Evolutionary conservation across 2,797 vertebrate genomes (phyloP), one percentile per base, ranked within the genome.

Genomic region (Phalloptychus januarius): DNA sequence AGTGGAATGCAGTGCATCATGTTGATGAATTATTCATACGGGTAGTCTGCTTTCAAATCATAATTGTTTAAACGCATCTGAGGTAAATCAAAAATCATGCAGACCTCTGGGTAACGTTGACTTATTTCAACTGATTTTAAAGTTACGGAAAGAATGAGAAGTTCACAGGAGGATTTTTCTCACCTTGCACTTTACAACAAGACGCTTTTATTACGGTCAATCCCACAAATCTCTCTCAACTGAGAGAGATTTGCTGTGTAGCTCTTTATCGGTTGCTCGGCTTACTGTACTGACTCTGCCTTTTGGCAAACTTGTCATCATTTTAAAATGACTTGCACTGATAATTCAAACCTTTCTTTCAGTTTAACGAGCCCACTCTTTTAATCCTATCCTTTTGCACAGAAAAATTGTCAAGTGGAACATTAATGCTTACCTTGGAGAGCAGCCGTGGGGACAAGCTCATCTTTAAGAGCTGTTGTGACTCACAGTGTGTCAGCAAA

Each of bases 301-400:
- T 85, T 76, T 79, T 72, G 86, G 81, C 54, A 74, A n/a, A 56
- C 72, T 81, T 77, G 31, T 77, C 75, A 86, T 84, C 31, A 78
- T 85, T 83, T 75, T 74, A 48, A 71, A 72, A 56, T 72, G 76
- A 83, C 65, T 56, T 33, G 25, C 65, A 75, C 80, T 61, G 74
- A 25, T 15, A 28, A 38, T 71, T 79, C 23, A 52, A 54, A 76
- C 74, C 58, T 74, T 69, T 42, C 36, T 73, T 75, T 74, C 40
- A 74, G 79, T 84, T 75, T 74, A 77, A 76, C 77, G 54, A 72
- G 45, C 36, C 15, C 50, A 42, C 1, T 25, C n/a, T 42, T 87
- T 82, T 67, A 13, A 40, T n/a, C 65, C 12, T 5, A 69, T 42
- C 36, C 23, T 58, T 56, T 20, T 76, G 31, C 75, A 54, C 58